Conservation (phyloP, 1,140 invertebrate species). For the Drosophila sucinea region DNA sequence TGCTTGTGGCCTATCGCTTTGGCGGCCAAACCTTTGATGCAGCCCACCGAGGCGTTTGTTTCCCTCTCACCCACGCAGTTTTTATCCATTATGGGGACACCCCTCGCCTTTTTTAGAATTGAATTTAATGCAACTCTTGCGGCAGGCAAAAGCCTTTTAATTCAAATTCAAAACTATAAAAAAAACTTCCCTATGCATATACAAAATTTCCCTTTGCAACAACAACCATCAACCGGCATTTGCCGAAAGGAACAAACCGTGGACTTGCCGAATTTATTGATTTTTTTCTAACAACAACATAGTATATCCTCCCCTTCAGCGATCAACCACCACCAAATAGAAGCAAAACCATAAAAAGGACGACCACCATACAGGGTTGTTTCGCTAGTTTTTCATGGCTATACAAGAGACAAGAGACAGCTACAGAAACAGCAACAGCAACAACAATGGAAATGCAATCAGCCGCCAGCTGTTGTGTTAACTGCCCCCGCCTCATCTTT, state of each 20-base stretch:
- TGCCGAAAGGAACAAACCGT: constrained; percentile 45
- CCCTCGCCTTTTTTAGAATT: constrained; percentile 58
- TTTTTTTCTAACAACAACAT: constrained; percentile 49
- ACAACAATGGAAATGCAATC: constrained; percentile 51
- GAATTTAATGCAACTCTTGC: constrained; percentile 75
- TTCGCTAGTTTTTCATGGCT: constrained; percentile 69
- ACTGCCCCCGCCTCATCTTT: constrained; percentile 15
- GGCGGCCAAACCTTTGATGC: constrained; percentile 51
- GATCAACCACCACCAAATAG: constrained; percentile 44
- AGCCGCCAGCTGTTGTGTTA: constrained; percentile 59
- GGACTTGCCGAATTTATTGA: constrained; percentile 47
- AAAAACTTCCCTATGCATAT: constrained; percentile 48
- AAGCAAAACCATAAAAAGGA: constrained; percentile 38
- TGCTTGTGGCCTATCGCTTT: constrained; percentile 41
- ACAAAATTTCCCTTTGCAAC: constrained; percentile 25
- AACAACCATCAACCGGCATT: constrained; percentile 47
- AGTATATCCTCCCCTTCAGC: constrained; percentile 48
- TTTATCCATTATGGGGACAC: constrained; percentile 9
- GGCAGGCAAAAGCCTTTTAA: constrained; percentile 58
- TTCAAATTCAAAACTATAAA: constrained; percentile 33
- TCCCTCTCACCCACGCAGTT: constrained; percentile 6
- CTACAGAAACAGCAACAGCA: constrained; percentile 25
- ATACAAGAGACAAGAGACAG: constrained; percentile 18
- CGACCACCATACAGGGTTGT: constrained; percentile 48
- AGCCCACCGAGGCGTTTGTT: constrained; percentile 49